Evolutionary conservation across 2,113 vertebrate species (phyloP), one percentile per base, ranked within the genome.

Genomic region (Euleptes europaea): DNA sequence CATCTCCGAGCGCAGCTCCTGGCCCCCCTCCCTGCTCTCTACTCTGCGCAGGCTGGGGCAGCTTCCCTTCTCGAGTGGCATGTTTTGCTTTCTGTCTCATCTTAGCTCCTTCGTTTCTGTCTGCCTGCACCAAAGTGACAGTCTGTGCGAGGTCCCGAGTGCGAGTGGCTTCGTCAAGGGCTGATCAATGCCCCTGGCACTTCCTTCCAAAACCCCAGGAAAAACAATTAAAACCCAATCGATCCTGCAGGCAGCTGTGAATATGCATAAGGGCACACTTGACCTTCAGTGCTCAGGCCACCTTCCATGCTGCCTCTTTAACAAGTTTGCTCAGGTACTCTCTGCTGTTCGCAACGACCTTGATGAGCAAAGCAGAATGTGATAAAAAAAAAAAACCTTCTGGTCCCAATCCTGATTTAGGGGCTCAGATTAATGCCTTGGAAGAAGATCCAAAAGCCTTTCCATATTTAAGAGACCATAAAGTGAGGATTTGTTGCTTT

Each of bases 161-260:
- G 96, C 90, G 95, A 96, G 94, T 93, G 84, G 96, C 96, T 96
- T 96, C 93, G 92, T 93, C 97, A 97, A 96, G 96, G 97, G 96
- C 95, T 95, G 96, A 99, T 99, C 98, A 97, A 99, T 99, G 96
- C 97, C 96, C 96, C 97, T 96, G 97, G 98, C 97, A 98, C 98
- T 99, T 98, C 97, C 97, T 98, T 98, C 97, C 97, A 97, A 96
- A 98, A 97, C 97, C 96, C 97, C 97, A 97, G 98, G 98, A 99
- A 99, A 98, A 99, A 99, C 98, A 99, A 99, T 99, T 99, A 99
- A 99, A 99, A 98, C 93, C 94, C 95, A 44, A 99, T 99, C 97
- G 98, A 99, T 99, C 97, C 96, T 93, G 95, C 94, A 94, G 93
- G 91, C 88, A 95, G 96, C 93, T 95, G 98, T 99, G 98, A 99